These are phyloP conservation scores for Onychomys leucogaster DNA, from an alignment of 2,797 vertebrate genomes.

Conservation along the genomic window DNA sequence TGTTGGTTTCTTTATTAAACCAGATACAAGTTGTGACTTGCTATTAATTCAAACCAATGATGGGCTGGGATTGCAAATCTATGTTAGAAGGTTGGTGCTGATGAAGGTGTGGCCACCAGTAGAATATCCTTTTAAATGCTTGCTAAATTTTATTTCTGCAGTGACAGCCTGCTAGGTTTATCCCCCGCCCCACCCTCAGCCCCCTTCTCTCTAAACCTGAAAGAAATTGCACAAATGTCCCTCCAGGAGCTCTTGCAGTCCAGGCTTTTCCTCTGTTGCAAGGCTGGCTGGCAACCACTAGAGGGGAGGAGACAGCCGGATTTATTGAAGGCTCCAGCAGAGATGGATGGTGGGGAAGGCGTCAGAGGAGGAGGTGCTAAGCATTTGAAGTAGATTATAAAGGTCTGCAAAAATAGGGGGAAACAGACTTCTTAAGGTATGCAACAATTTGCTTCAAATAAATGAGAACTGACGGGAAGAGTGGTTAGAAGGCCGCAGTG, in stretches of 20 bases:
- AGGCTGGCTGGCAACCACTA: constrained; percentile 89
- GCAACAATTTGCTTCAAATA: constrained; percentile 79
- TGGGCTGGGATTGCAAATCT: constrained; percentile 88
- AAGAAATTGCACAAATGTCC: constrained; percentile 78
- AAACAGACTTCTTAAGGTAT: constrained; percentile 71
- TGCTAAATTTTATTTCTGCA: constrained; percentile 87
- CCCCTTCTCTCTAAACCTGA: constrained; percentile 67
- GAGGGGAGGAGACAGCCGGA: constrained; percentile 91
- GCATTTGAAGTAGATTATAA: constrained; percentile 84
- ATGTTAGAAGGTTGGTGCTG: constrained; percentile 90
- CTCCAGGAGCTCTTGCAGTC: constrained; percentile 80
- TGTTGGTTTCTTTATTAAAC: constrained; percentile 87
- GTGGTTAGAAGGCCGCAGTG: constrained; percentile 51
- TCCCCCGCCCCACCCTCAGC: background rate
- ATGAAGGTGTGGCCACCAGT: constrained; percentile 87
- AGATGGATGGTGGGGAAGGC: constrained; percentile 85
- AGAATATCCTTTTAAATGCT: constrained; percentile 89
- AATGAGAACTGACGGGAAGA: constrained; percentile 61
- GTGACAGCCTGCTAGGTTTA: constrained; percentile 80
- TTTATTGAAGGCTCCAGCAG: constrained; percentile 84
- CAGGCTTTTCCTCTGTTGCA: constrained; percentile 84
- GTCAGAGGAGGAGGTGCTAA: constrained; percentile 84
- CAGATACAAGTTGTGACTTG: constrained; percentile 90
- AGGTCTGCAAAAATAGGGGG: constrained; percentile 84
- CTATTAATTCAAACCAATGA: constrained; percentile 90